A percentile compares a stretch with the other conserved stretches of the same genome.
These are phyloP conservation scores for Caenorhabditis virilis DNA, from an alignment of 2,888 invertebrate species.

Conservation along the genomic window DNA sequence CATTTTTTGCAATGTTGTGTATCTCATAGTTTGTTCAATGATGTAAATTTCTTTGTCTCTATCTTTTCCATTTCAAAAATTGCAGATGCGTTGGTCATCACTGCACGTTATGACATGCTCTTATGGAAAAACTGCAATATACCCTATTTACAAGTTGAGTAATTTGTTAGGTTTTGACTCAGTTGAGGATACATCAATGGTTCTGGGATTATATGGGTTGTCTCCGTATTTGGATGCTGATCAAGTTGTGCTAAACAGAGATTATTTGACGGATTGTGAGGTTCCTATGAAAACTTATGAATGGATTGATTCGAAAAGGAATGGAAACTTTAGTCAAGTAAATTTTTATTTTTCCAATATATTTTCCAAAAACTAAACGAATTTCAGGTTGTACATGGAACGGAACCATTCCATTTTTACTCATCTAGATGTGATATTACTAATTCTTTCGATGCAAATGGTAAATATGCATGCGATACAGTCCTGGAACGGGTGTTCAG, in stretches of 20 bases:
- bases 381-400: slow-evolving; percentile 38
- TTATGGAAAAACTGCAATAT: slow-evolving; percentile 22
- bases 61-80: not conserved
- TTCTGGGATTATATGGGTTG: slow-evolving; percentile 23
- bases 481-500: slow-evolving; percentile 16
- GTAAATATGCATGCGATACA: slow-evolving; percentile 39
- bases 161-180: slow-evolving; percentile 48
- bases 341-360: no score
- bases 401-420: slow-evolving; percentile 8
- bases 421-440: slow-evolving; percentile 23
- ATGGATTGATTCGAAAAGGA: slow-evolving; percentile 39
- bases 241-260: slow-evolving; percentile 26
- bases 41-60: slow-evolving; percentile 4
- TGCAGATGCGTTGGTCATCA: slow-evolving; percentile 34
- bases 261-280: slow-evolving; percentile 14
- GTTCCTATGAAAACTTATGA: slow-evolving; percentile 10
- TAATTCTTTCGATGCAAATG: slow-evolving; percentile 47
- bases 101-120: slow-evolving; percentile 27
- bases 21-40: slow-evolving; percentile 53
- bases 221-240: slow-evolving; percentile 5
- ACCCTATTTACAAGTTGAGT: slow-evolving; percentile 40
- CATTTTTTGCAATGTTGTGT: slow-evolving; percentile 62
- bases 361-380: no score
- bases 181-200: slow-evolving; percentile 28
- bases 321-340: slow-evolving; percentile 32